Conservation (phyloP, 2,888 invertebrate genomes). For the Nomada lathburiana region DNA sequence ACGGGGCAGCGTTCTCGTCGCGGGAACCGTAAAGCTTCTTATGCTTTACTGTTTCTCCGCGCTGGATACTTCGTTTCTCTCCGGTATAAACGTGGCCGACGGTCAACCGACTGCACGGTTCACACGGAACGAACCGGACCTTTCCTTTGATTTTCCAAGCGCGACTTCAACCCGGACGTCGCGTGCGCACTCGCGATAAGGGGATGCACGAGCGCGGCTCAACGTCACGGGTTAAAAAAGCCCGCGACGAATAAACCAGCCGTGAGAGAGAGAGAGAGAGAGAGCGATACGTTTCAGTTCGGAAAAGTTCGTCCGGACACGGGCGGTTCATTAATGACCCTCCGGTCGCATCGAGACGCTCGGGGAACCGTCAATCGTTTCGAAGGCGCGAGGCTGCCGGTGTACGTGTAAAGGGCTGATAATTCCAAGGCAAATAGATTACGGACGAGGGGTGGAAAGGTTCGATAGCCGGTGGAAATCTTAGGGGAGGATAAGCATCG, state of each 20-base stretch:
- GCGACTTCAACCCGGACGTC: no score
- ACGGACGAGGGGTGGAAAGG: constrained; percentile 15
- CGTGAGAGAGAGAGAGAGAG: no score
- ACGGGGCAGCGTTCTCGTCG: no score
- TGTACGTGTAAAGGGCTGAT: neutral
- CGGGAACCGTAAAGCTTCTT: neutral
- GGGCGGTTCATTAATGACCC: constrained; percentile 1
- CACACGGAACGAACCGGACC: neutral
- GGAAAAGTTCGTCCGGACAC: neutral
- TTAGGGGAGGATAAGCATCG: constrained; percentile 30
- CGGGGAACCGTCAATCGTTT: no score
- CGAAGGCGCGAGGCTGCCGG: no score
- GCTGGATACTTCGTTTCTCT: neutral
- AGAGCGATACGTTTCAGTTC: neutral
- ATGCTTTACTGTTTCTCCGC: neutral
- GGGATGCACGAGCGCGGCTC: neutral
- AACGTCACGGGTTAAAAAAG: neutral
- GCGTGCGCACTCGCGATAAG: neutral
- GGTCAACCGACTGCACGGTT: neutral
- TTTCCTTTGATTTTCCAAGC: neutral
- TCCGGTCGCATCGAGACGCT: no score
- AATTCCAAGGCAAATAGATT: constrained; percentile 35
- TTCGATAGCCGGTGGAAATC: neutral
- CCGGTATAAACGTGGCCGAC: no score
- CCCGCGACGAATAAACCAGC: neutral